Evolutionary conservation across 2,113 vertebrate species (phyloP), one percentile per base, ranked within the genome.

Genomic region (Megaceryle torquata): DNA sequence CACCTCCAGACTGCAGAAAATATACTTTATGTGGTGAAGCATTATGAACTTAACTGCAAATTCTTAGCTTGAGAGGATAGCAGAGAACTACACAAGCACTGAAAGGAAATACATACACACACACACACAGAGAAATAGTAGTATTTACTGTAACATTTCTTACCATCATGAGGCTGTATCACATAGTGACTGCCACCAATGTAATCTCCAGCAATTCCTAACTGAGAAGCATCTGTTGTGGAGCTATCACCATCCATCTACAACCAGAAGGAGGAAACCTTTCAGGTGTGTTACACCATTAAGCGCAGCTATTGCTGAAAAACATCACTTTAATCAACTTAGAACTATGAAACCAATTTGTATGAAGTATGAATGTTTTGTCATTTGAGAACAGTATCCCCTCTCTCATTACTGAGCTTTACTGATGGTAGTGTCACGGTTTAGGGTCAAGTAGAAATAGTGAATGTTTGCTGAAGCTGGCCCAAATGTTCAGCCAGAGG

Each of bases 211-310:
- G 99, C 98, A 96, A 99, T 99, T 91, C 99, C 99, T 96, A 99
- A 97, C 97, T 99, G 99, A 90, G 99, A 99, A 93, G 99, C 98
- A 89, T 99, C 99, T 24, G 99, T 99, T 50, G 99, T 99, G 20
- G 99, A 98, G 91, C 97, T 98, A 98, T 99, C 99, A 88, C 99
- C 99, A 87, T 99, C 99, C 99, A 99, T 99, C 99, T 99, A 68
- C 3, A 89, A 94, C 10, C 72, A 95, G 44, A 96, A 93, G 44
- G 56, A 89, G 41, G 53, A 95, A 80, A 76, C 19, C 8, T 86
- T 86, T 91, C 89, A 57, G 95, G 37, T 71, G 43, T 60, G 68
- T 69, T 82, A 83, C 6, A 78, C 15, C 13, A 4, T 28, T 46
- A 74, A 80, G 50, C 28, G 65, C 29, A 78, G 31, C 46, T 60